Evolutionary conservation across 92 coral and sea anemone species (phyloP).

Genomic region (Nematostella vectensis): DNA sequence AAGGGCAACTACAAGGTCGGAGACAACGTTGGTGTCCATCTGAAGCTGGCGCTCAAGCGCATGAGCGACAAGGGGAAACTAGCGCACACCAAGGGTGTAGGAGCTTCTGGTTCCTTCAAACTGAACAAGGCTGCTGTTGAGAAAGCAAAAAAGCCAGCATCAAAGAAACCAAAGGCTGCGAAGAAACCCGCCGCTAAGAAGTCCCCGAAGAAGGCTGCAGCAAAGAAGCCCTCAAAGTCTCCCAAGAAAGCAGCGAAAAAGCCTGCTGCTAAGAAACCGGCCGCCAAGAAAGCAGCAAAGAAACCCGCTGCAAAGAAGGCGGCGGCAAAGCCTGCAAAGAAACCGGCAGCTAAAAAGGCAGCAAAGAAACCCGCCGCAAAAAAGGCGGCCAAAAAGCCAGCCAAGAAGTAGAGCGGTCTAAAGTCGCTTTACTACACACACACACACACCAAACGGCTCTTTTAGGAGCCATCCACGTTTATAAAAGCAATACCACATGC

Average conservation of each 20-base stretch:
- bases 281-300: slow-evolving; percentile 7
- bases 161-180: slow-evolving; percentile 17
- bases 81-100: slow-evolving; percentile 28
- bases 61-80: slow-evolving; percentile 19
- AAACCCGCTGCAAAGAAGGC: slow-evolving; percentile 9
- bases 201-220: background rate
- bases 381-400: too few relatives aligned
- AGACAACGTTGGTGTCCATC: slow-evolving; percentile 10
- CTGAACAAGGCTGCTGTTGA: slow-evolving; percentile 3
- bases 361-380: background rate
- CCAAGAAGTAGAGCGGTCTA: too few relatives aligned
- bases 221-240: slow-evolving; percentile 4
- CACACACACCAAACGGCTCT: background rate
- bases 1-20: slow-evolving; percentile 42
- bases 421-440: background rate
- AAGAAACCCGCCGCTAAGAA: slow-evolving; percentile 31
- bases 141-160: slow-evolving; percentile 23
- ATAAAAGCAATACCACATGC: background rate
- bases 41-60: slow-evolving; percentile 43
- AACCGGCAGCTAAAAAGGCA: background rate
- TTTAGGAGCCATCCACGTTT: background rate
- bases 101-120: slow-evolving; percentile 59
- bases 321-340: slow-evolving; percentile 7
- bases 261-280: background rate
- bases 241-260: background rate